Conservation (phyloP, 2,113 vertebrate genomes). For the Pseudopodoces humilis region DNA sequence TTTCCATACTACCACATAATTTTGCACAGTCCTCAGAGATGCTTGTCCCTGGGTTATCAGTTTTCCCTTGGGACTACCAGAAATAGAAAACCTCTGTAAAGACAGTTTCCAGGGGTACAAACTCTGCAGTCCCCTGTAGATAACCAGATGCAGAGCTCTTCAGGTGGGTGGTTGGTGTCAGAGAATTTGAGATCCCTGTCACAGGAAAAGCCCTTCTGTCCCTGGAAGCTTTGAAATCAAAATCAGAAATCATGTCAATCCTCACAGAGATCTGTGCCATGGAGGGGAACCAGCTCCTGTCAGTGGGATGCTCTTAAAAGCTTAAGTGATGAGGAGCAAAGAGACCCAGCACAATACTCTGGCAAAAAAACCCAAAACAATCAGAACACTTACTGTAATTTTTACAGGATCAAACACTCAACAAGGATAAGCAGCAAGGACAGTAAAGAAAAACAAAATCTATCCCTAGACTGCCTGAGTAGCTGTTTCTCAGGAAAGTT, state of each 20-base stretch:
- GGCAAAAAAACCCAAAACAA: not conserved
- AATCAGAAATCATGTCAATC: not conserved
- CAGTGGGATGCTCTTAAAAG: not conserved
- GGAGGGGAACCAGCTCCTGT: not conserved
- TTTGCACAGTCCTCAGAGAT: not conserved
- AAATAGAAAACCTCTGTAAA: not conserved
- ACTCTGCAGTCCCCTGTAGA: not conserved
- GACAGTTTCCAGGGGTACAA: not conserved
- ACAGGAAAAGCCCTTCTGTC: not conserved
- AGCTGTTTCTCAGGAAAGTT: not conserved
- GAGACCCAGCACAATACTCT: not conserved
- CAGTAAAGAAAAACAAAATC: not conserved
- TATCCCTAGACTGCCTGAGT: not conserved
- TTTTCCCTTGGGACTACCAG: not conserved
- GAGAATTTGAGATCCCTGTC: not conserved
- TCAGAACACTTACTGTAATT: not conserved
- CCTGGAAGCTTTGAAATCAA: not conserved
- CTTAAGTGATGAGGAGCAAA: not conserved
- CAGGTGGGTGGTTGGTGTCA: not conserved
- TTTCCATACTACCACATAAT: not conserved
- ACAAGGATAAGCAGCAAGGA: not conserved
- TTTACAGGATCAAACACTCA: not conserved
- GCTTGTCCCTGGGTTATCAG: not conserved
- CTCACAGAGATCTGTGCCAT: not conserved
- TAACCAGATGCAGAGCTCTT: not conserved